These are phyloP conservation scores for Ia io DNA, from an alignment of 2,113 vertebrate genomes.

Conservation along the genomic window DNA sequence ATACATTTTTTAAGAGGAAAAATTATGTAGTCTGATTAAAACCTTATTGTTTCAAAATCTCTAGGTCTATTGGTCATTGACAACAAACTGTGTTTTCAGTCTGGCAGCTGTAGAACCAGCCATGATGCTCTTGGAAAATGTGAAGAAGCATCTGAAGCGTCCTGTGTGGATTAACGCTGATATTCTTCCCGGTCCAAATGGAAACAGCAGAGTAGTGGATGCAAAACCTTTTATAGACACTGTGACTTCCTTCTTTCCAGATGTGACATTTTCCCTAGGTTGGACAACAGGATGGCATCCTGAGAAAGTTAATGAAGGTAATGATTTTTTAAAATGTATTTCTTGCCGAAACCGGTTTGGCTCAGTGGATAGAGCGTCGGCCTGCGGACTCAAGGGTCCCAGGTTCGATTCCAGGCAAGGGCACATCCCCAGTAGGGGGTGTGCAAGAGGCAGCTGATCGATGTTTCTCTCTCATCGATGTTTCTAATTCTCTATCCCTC, in stretches of 20 bases:
- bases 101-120: constrained; percentile 86
- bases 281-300: constrained; percentile 91
- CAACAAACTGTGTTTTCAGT: constrained; percentile 73
- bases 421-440: too few relatives aligned
- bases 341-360: too few relatives aligned
- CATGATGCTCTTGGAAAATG: constrained; percentile 81
- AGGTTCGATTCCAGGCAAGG: too few relatives aligned
- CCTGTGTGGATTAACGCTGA: constrained; percentile 95
- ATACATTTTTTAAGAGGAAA: neutral
- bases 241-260: constrained; percentile 79
- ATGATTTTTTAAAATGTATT: neutral
- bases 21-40: neutral
- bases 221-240: constrained; percentile 83
- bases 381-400: too few relatives aligned
- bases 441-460: too few relatives aligned
- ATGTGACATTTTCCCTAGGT: constrained; percentile 89
- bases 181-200: constrained; percentile 89
- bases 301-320: constrained; percentile 85
- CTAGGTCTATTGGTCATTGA: neutral
- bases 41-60: neutral
- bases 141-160: constrained; percentile 66
- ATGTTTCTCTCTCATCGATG: too few relatives aligned
- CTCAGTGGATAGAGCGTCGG: too few relatives aligned
- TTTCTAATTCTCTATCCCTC: too few relatives aligned
- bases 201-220: constrained; percentile 78